Evolutionary conservation across 2,113 vertebrate species (phyloP), one percentile per base, ranked within the genome.

Genomic region (Nanorana parkeri): DNA sequence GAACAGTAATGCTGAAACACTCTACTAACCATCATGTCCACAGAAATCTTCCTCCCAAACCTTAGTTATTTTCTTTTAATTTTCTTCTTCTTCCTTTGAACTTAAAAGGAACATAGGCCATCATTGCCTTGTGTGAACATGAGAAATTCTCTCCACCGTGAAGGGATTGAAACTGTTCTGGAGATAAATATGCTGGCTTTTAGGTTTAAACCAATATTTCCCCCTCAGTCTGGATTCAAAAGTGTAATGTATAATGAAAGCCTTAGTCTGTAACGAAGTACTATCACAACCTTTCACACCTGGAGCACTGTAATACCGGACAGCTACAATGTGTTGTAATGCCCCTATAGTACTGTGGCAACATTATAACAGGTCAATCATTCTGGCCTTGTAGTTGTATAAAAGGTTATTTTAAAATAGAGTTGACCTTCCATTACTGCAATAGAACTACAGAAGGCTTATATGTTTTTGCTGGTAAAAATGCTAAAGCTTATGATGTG

Each of bases 1-100:
- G 84, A 99, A 96, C 95, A 98, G 97, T 94, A 99, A 99, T 67
- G 91, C 95, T n/a, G 98, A 99, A 80, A 97, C 97, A 20, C 94
- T 99, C 87, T 99, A 99, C 93, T 99, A 95, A 92, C 92, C 87
- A 86, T 56, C 29, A 19, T 16, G 17, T 71, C 56, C 55, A 15
- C 21, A 3, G 6, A 36, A 17, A 19, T 7, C 60, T 15, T 5
- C 15, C 56, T 28, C 13, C 5, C 19, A 55, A 26, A 3, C 23
- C 56, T 54, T 68, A 68, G 55, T 63, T 63, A 5, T 41, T 24
- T 63, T 81, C 19, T 64, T 73, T 81, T 73, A 74, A 36, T 74
- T 75, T 41, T 32, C 63, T 32, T 24, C 13, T 54, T 47, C 68
- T 19, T 54, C 23, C 56, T 89, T 92, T 88, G 89, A 91, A 92